Conservation (phyloP, 1,140 invertebrate species). For the Bombyx mori region DNA sequence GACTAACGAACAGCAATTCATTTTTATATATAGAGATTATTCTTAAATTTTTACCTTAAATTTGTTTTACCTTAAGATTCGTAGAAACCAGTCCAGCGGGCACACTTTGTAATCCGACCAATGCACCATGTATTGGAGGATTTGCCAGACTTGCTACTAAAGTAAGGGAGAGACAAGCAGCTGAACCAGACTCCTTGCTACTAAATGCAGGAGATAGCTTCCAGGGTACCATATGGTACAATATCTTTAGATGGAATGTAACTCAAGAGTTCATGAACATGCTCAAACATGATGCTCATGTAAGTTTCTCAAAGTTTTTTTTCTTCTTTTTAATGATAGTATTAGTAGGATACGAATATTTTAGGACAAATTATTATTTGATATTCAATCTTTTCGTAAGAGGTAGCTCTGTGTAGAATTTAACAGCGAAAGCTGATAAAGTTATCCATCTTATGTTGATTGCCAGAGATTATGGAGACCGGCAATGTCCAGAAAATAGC, state of each 20-base stretch:
- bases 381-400: no score
- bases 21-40: no score
- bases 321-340: no score
- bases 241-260: constrained; percentile 77
- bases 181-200: constrained; percentile 74
- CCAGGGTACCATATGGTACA: constrained; percentile 85
- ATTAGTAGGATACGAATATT: no score
- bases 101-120: constrained; percentile 66
- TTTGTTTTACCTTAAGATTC: constrained; percentile 63
- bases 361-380: no score
- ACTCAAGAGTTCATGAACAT: constrained; percentile 80
- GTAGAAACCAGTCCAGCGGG: constrained; percentile 76
- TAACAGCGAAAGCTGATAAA: no score
- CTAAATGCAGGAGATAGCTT: constrained; percentile 84
- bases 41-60: constrained; percentile 1
- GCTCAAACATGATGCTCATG: constrained; percentile 80
- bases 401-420: no score
- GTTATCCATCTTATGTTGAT: no score
- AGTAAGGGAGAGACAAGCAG: constrained; percentile 60
- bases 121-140: constrained; percentile 74
- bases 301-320: constrained; percentile 49
- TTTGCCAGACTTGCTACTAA: constrained; percentile 74
- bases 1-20: no score
- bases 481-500: no score
- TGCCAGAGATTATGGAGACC: no score